Percentiles rank a stretch among this genome's conserved stretches.
Conservation (phyloP, 2,797 vertebrate genomes). For the Lates japonicus region DNA sequence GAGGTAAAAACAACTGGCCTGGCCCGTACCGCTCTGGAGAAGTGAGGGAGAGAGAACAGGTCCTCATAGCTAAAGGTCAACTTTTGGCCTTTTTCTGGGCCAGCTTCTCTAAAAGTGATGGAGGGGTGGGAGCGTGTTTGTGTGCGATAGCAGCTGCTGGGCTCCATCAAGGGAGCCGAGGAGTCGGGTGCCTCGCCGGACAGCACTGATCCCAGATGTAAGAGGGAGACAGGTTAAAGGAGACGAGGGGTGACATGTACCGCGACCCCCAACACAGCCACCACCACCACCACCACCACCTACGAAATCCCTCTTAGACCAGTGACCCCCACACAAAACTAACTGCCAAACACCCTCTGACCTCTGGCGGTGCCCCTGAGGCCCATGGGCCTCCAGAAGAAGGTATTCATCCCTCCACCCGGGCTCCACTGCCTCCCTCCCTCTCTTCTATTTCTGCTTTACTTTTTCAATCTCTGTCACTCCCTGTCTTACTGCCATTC, state of each 20-base stretch:
- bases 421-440: constrained; percentile 33
- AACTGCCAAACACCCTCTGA: constrained; percentile 45
- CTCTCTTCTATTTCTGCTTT: constrained; percentile 31
- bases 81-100: constrained; percentile 75
- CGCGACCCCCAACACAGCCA: constrained; percentile 17
- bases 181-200: constrained; percentile 29
- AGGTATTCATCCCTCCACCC: constrained; percentile 62
- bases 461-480: constrained; percentile 57
- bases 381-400: constrained; percentile 61
- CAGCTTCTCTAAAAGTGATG: constrained; percentile 45
- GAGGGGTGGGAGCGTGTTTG: constrained; percentile 42
- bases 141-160: constrained; percentile 65
- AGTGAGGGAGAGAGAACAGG: constrained; percentile 55
- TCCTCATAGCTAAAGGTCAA: constrained; percentile 81
- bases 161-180: constrained; percentile 46
- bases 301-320: constrained; percentile 31
- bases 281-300: constrained; percentile 29
- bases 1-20: constrained; percentile 66
- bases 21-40: constrained; percentile 12
- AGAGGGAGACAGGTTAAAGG: constrained; percentile 49
- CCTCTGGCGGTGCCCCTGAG: constrained; percentile 63
- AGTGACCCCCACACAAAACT: constrained; percentile 4
- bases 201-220: constrained; percentile 53
- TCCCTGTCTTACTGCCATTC: constrained; percentile 56
- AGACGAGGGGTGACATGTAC: constrained; percentile 46